Conservation (phyloP, 37 sponge, comb jelly and placozoan genomes). For the Dysidea cf. avara region DNA sequence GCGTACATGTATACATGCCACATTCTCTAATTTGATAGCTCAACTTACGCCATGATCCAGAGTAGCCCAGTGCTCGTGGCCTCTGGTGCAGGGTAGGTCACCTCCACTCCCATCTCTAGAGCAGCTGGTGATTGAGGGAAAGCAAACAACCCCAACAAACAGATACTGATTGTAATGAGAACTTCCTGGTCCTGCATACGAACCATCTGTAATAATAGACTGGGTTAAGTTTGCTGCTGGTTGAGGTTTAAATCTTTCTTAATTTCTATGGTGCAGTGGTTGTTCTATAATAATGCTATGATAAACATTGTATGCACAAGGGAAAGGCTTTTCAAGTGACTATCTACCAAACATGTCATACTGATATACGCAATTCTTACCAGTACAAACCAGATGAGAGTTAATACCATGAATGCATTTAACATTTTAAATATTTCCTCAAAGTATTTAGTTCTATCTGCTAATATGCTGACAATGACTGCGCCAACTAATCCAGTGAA, state of each 20-base stretch:
- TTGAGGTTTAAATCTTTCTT: not conserved
- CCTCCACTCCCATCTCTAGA: constrained; percentile 84
- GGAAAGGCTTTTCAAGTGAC: not conserved
- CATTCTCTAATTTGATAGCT: not conserved
- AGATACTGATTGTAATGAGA: constrained; percentile 42
- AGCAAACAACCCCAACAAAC: constrained; percentile 83
- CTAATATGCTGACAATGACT: constrained; percentile 37
- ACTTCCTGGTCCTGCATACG: constrained; percentile 28
- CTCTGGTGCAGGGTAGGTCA: constrained; percentile 88
- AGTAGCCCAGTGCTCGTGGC: constrained; percentile 84
- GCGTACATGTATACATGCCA: no score
- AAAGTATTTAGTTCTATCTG: constrained; percentile 73
- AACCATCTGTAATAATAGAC: not conserved
- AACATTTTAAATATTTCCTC: constrained; percentile 57
- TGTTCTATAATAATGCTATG: not conserved
- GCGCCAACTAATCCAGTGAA: constrained; percentile 72
- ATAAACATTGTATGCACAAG: no score
- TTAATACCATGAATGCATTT: constrained; percentile 35
- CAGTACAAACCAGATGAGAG: constrained; percentile 56
- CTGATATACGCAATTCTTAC: constrained; percentile 12
- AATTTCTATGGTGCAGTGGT: not conserved
- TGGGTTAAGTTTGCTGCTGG: not conserved
- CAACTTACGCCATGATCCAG: constrained; percentile 74
- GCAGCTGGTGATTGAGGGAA: constrained; percentile 69
- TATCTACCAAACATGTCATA: not conserved